Evolutionary conservation across 2,888 invertebrate genomes (phyloP), one percentile per base, ranked within the genome.

Genomic region (Eumacrocentrus americanus): DNA sequence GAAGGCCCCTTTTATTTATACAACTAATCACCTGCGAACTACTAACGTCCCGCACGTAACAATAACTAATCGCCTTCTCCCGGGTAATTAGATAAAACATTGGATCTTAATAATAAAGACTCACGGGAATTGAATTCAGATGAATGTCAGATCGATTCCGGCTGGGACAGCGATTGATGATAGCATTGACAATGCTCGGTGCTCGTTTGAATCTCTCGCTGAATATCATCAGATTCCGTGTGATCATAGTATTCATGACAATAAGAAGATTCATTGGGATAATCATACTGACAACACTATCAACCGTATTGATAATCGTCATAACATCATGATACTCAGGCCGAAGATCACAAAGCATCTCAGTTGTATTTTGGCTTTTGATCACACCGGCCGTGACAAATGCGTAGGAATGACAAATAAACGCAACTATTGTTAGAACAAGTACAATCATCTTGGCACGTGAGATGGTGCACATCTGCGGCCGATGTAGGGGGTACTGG

Each of bases 201-300:
- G 76, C 72, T 22, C 76, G 73, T 62, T 80, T 77, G 69, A 84
- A 83, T 42, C 79, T 74, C 40, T 79, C 77, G 38, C 83, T 79
- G 65, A 85, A 86, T 57, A 76, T 73, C 50, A 84, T 71, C 35
- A 86, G 73, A 67, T 84, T 85, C 40, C 83, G 76, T 38, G 85
- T 86, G 50, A 89, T 88, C 83, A 86, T 84, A 1, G 85, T 81
- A 71, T 89, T 89, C 85, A 89, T 87, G 44, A 84, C 82, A 34
- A 88, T 82, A 62, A 89, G 87, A 47, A 87, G 77, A 1, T 85
- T 74, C 35, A 88, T 81, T 0, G 89, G 89, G 7, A 85, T 79
- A 40, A 88, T 82, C n/a, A 89, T 80, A 1, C 88, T 87, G 1
- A 85, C 78, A n/a, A 87, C 74, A 22, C 85, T 86, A 76, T 89